Percentiles rank a stretch among this genome's conserved stretches.
phyloP scores from a whole-genome alignment of 1,140 invertebrate genomes.

The Pseudomyrmex concolor region DNA sequence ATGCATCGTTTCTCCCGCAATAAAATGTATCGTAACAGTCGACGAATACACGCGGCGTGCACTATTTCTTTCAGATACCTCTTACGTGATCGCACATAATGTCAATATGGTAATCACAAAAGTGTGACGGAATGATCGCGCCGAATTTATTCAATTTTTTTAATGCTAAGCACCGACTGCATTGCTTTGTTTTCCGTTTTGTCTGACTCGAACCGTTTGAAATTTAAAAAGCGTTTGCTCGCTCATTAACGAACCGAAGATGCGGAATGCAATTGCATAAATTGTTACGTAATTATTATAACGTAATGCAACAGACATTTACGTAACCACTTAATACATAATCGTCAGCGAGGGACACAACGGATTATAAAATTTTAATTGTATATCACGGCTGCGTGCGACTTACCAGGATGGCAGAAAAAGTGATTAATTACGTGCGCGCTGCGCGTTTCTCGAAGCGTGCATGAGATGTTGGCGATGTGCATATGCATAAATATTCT shows the following conservation, averaged over 20 bases:
- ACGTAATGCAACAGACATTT: neutral
- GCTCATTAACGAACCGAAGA: neutral
- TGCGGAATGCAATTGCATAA: conserved; percentile 26
- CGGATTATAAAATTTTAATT: conserved; percentile 46
- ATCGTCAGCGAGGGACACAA: conserved; percentile 13
- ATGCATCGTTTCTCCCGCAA: conserved; percentile 29
- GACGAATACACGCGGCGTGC: neutral
- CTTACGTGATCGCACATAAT: conserved; percentile 42
- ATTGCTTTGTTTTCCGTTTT: neutral
- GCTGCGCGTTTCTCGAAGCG: neutral
- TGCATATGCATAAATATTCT: conserved; percentile 4
- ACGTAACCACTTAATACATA: conserved; percentile 39
- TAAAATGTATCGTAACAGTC: conserved; percentile 15
- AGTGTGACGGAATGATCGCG: neutral
- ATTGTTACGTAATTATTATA: conserved; percentile 7
- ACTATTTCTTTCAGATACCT: conserved; percentile 40
- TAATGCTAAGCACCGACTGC: neutral
- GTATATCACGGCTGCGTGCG: conserved; percentile 9
- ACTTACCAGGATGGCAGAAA: conserved; percentile 18
- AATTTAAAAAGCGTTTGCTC: conserved; percentile 27
- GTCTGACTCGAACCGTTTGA: neutral
- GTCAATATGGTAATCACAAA: conserved; percentile 57
- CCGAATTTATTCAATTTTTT: conserved; percentile 34
- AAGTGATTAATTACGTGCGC: neutral
- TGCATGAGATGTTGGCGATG: neutral